Evolutionary conservation across 2,888 invertebrate species (phyloP).

Genomic region (Hirtodrosophila trivittata): DNA sequence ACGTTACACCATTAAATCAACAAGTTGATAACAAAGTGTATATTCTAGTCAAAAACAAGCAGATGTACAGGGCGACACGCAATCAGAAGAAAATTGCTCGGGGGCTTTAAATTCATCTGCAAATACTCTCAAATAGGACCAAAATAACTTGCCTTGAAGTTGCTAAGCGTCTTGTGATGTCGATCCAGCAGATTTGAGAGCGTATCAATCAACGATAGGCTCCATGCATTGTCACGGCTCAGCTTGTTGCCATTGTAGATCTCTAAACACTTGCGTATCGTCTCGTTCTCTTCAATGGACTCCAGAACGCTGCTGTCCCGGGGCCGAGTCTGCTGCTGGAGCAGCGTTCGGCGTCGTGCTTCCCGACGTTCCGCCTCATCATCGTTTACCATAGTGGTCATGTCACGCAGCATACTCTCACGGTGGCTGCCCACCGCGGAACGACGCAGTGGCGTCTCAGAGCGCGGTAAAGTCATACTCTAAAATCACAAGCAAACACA

Average conservation of each 20-base stretch:
- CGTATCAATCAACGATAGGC: slow-evolving; percentile 93
- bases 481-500: slow-evolving; percentile 5
- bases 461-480: slow-evolving; percentile 80
- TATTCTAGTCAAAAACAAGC: too few species aligned
- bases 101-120: too few species aligned
- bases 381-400: slow-evolving; percentile 83
- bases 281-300: slow-evolving; percentile 86
- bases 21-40: too few species aligned
- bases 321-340: slow-evolving; percentile 40
- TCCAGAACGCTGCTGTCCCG: slow-evolving; percentile 50
- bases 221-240: slow-evolving; percentile 94
- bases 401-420: slow-evolving; percentile 58
- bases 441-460: slow-evolving; percentile 80
- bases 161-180: slow-evolving; percentile 88
- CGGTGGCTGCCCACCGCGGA: slow-evolving; percentile 78
- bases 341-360: slow-evolving; percentile 79
- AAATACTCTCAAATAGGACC: not conserved
- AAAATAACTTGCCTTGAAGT: slow-evolving; percentile 87
- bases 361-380: slow-evolving; percentile 87
- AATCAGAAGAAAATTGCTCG: too few species aligned
- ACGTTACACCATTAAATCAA: too few species aligned
- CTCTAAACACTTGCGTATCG: slow-evolving; percentile 90
- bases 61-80: too few species aligned
- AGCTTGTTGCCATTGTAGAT: slow-evolving; percentile 94
- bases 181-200: slow-evolving; percentile 90